phyloP scores from a whole-genome alignment of 1,140 invertebrate genomes.

The Vollenhovia emeryi region DNA sequence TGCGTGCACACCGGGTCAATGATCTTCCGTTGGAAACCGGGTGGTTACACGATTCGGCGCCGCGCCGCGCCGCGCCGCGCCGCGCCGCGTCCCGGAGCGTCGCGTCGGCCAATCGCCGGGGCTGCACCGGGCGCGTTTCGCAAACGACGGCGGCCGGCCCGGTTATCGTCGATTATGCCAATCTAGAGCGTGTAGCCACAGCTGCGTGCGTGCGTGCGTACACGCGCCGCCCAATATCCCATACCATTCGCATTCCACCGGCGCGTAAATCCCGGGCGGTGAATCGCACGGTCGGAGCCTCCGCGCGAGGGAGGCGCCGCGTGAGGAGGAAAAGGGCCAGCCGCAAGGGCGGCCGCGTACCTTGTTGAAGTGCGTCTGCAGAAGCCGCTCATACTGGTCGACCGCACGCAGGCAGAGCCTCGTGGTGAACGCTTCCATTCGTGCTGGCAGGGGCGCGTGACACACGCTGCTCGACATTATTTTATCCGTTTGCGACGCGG shows the following conservation, averaged over 20 bases:
- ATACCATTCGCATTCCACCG: not conserved
- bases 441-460: slow-evolving; percentile 84
- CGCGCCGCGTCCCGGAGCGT: not conserved
- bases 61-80: no score
- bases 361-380: slow-evolving; percentile 82
- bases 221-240: no score
- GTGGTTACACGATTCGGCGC: not conserved
- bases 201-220: not conserved
- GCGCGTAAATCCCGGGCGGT: no score
- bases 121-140: not conserved
- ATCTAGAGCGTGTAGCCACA: slow-evolving; percentile 12
- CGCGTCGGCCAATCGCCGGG: not conserved
- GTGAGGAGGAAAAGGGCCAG: not conserved
- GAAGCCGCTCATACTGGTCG: slow-evolving; percentile 87
- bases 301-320: no score
- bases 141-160: not conserved
- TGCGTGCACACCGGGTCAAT: slow-evolving; percentile 42
- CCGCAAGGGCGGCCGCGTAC: slow-evolving; percentile 66
- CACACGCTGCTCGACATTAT: slow-evolving; percentile 83
- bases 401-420: slow-evolving; percentile 87
- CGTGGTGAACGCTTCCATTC: slow-evolving; percentile 86
- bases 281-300: no score
- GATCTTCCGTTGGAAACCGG: slow-evolving; percentile 40
- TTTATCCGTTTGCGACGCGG: slow-evolving; percentile 33
- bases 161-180: not conserved